phyloP scores from a whole-genome alignment of 64 coral and sea anemone genomes.

The Stylophora pistillata region DNA sequence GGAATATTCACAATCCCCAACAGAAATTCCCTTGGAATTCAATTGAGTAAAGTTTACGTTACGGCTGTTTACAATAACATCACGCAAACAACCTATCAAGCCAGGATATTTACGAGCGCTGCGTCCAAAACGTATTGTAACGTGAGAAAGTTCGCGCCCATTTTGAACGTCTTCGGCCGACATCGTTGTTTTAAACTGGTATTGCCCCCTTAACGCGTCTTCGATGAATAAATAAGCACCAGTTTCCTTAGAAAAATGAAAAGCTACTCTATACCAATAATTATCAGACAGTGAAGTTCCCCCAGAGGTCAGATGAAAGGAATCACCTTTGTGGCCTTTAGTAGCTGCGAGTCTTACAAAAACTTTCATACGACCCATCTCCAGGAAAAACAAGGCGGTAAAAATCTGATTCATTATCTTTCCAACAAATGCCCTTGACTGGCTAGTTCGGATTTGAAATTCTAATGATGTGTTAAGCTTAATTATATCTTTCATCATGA shows the following conservation, averaged over 20 bases:
- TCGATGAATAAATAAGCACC: not conserved
- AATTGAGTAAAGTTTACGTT: not conserved
- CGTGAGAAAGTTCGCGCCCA: not conserved
- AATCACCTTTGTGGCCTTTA: not conserved
- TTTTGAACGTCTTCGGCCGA: not conserved
- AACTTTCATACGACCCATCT: not conserved
- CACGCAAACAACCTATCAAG: conserved; percentile 14
- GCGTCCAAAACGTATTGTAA: conserved; percentile 1
- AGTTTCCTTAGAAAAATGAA: not conserved
- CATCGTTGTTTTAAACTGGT: not conserved
- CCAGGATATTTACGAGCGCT: conserved; percentile 8
- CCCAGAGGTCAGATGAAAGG: not conserved
- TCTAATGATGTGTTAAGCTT: not conserved
- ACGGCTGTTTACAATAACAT: conserved; percentile 3
- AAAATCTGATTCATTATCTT: not conserved
- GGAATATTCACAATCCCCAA: not conserved
- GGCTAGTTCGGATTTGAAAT: not conserved
- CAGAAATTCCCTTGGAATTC: not conserved
- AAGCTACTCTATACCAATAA: conserved; percentile 5
- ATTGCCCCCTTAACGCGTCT: not conserved
- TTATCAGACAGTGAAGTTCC: not conserved
- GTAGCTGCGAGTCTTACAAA: not conserved
- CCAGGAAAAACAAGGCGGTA: not conserved
- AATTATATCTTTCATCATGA: not conserved
- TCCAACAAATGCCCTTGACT: not conserved